These are phyloP conservation scores for Oenanthe melanoleuca DNA, from an alignment of 2,113 vertebrate species.

Conservation along the genomic window DNA sequence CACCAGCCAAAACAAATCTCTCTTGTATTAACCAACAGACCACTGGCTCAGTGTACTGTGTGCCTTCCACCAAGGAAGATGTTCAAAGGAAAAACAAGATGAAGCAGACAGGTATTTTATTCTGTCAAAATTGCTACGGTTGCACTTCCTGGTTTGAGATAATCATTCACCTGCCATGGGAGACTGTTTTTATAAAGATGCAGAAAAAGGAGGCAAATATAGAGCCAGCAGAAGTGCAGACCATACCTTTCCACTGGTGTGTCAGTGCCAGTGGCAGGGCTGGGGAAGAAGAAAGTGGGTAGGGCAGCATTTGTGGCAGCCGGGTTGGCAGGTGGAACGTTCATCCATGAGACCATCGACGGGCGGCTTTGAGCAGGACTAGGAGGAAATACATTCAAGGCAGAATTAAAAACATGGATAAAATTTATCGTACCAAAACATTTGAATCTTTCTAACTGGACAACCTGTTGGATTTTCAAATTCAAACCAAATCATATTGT, in stretches of 20 bases:
- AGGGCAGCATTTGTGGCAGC: slow-evolving; percentile 9
- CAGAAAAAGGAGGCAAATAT: neutral
- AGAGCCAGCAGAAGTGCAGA: neutral
- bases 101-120: neutral
- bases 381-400: neutral
- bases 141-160: neutral
- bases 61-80: neutral
- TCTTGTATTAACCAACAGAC: neutral
- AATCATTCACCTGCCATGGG: neutral
- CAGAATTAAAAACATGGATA: neutral
- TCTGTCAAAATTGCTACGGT: neutral
- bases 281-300: slow-evolving; percentile 24
- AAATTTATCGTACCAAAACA: neutral
- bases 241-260: slow-evolving; percentile 69
- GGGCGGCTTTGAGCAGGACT: slow-evolving; percentile 68
- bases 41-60: neutral
- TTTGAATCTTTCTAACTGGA: neutral
- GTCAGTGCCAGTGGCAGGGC: slow-evolving; percentile 35
- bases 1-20: neutral
- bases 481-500: neutral
- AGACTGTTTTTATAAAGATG: neutral
- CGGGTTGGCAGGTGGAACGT: slow-evolving; percentile 31
- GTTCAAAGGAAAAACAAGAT: neutral
- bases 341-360: slow-evolving; percentile 80
- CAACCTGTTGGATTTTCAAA: neutral